Conservation (phyloP, 2,113 vertebrate genomes). For the Ptyas mucosa region DNA sequence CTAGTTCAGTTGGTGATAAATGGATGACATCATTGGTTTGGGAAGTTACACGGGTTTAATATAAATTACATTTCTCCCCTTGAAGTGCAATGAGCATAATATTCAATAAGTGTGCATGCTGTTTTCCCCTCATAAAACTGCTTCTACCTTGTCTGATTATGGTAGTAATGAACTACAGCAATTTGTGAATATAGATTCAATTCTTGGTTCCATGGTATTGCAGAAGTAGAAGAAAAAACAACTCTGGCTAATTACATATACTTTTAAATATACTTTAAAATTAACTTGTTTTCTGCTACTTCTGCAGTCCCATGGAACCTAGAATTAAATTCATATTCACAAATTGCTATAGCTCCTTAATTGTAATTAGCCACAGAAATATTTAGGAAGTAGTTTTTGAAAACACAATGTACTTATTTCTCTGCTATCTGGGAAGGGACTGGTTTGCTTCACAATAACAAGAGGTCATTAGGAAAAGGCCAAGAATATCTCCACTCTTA, state of each 20-base stretch:
- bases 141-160: not conserved
- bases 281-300: not conserved
- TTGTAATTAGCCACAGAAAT: not conserved
- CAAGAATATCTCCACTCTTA: not conserved
- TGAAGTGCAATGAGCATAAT: not conserved
- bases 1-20: not conserved
- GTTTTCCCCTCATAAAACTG: not conserved
- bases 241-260: not conserved
- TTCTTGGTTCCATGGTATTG: not conserved
- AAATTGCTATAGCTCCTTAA: not conserved
- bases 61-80: not conserved
- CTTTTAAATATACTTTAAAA: not conserved
- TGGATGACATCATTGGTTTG: not conserved
- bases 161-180: not conserved
- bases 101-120: not conserved
- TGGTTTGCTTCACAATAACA: not conserved
- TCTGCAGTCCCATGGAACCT: not conserved
- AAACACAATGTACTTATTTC: not conserved
- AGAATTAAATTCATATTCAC: not conserved
- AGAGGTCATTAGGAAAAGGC: not conserved
- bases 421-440: not conserved
- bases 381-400: not conserved
- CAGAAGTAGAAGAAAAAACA: not conserved
- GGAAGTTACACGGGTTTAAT: not conserved
- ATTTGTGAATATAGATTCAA: not conserved